These are phyloP conservation scores for Sander vitreus DNA, from an alignment of 2,113 vertebrate genomes.

Conservation along the genomic window DNA sequence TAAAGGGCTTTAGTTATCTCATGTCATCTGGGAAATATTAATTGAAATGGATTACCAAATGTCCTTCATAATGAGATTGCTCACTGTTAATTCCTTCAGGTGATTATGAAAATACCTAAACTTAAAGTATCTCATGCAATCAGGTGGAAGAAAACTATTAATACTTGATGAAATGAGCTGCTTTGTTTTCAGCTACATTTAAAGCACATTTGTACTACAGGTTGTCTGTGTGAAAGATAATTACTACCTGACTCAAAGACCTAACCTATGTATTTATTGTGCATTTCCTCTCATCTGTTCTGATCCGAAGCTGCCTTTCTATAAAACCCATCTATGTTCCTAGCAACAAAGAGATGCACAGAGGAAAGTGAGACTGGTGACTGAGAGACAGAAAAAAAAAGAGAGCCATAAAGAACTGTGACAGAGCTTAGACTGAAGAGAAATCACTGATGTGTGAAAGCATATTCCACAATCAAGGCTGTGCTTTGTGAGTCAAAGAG, in stretches of 20 bases:
- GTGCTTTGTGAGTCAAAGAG: conserved; percentile 58
- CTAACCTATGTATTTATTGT: conserved; percentile 8
- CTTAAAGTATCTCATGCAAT: background rate
- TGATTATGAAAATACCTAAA: background rate
- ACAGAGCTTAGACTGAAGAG: conserved; percentile 40
- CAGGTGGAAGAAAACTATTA: conserved; percentile 12
- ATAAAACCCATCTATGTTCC: background rate
- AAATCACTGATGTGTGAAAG: conserved; percentile 73
- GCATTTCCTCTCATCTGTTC: conserved; percentile 9
- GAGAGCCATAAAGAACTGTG: conserved; percentile 38
- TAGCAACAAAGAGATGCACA: conserved; percentile 16
- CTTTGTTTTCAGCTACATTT: background rate
- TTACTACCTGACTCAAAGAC: conserved; percentile 1
- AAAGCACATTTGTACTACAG: background rate
- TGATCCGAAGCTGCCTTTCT: conserved; percentile 21
- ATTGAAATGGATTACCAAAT: background rate
- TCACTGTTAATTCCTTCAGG: conserved; percentile 11
- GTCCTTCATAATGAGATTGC: background rate
- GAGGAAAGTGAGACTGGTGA: conserved; percentile 3
- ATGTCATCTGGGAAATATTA: conserved; percentile 2
- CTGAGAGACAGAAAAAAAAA: conserved; percentile 13
- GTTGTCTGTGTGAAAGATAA: background rate
- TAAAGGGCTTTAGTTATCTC: background rate
- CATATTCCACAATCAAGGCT: conserved; percentile 62
- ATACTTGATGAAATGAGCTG: background rate